These are phyloP conservation scores for Agrotis clavis DNA, from an alignment of 2,888 invertebrate species.

Conservation along the genomic window DNA sequence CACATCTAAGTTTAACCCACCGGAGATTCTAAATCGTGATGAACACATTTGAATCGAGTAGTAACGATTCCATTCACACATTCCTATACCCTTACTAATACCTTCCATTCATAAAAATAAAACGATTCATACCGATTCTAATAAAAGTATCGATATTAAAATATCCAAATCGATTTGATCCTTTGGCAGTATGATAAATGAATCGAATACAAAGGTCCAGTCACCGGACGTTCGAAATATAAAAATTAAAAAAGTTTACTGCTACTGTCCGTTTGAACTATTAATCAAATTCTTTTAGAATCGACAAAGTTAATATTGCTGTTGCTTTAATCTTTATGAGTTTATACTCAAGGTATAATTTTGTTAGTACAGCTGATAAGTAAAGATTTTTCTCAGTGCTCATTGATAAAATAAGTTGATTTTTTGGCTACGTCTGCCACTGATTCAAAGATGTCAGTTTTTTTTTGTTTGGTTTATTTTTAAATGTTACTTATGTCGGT, in stretches of 20 bases:
- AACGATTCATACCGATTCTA: slow-evolving; percentile 69
- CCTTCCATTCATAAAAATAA: slow-evolving; percentile 71
- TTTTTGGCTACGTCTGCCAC: slow-evolving; percentile 6
- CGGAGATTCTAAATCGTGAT: slow-evolving; percentile 42
- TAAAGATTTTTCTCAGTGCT: slow-evolving; percentile 18
- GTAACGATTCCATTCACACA: slow-evolving; percentile 53
- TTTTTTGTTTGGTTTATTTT: neutral
- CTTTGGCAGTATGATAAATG: slow-evolving; percentile 79
- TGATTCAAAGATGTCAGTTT: neutral
- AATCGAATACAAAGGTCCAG: slow-evolving; percentile 76
- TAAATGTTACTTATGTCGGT: no score
- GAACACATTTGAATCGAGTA: slow-evolving; percentile 50
- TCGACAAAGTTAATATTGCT: slow-evolving; percentile 52
- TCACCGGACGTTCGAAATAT: slow-evolving; percentile 77
- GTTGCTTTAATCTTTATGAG: slow-evolving; percentile 15
- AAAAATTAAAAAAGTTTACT: slow-evolving; percentile 68
- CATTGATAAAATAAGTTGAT: slow-evolving; percentile 50
- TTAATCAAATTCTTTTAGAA: slow-evolving; percentile 84
- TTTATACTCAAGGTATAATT: neutral
- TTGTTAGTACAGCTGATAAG: slow-evolving; percentile 1
- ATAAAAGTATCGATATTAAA: slow-evolving; percentile 82
- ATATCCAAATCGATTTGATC: slow-evolving; percentile 66
- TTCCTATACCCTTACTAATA: slow-evolving; percentile 67
- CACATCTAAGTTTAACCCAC: neutral
- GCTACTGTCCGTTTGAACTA: slow-evolving; percentile 85